Evolutionary conservation across 2,888 invertebrate species (phyloP).

Genomic region (Mycalesis mineus): DNA sequence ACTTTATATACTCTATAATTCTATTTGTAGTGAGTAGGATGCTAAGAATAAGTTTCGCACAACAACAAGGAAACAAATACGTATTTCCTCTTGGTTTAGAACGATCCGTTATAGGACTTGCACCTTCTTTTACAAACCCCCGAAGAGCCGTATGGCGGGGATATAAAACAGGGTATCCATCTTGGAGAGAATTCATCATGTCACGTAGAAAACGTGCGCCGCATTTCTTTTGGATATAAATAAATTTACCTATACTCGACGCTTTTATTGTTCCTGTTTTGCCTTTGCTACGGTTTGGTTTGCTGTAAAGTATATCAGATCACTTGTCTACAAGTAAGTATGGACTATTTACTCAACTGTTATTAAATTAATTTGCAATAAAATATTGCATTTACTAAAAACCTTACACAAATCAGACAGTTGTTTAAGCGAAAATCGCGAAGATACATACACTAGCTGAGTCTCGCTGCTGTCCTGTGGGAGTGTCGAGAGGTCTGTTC

Average conservation of each 20-base stretch:
- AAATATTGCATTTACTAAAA: too few relatives aligned
- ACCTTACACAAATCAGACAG: too few relatives aligned
- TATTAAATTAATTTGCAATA: too few relatives aligned
- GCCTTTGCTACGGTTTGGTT: not conserved
- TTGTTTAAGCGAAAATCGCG: too few relatives aligned
- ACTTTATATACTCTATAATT: too few relatives aligned
- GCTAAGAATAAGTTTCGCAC: conserved; percentile 33
- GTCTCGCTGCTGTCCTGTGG: too few relatives aligned
- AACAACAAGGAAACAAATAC: conserved; percentile 37
- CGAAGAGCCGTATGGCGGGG: conserved; percentile 45
- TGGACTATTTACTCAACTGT: too few relatives aligned
- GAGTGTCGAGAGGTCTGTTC: too few relatives aligned
- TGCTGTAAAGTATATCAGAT: not conserved
- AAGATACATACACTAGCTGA: too few relatives aligned
- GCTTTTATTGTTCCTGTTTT: not conserved
- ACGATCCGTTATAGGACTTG: conserved; percentile 32
- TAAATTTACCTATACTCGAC: conserved; percentile 10
- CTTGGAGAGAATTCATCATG: conserved; percentile 32
- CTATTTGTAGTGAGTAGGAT: not conserved
- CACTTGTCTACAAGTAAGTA: too few relatives aligned
- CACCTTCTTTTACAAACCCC: conserved; percentile 51
- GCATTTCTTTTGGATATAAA: conserved; percentile 22
- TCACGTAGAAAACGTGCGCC: conserved; percentile 28
- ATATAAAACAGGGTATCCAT: conserved; percentile 42
- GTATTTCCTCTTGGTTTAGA: conserved; percentile 28